A percentile compares a stretch with the other conserved stretches of the same genome.
phyloP scores from a whole-genome alignment of 2,888 invertebrate species.

The Craniophora ligustri region DNA sequence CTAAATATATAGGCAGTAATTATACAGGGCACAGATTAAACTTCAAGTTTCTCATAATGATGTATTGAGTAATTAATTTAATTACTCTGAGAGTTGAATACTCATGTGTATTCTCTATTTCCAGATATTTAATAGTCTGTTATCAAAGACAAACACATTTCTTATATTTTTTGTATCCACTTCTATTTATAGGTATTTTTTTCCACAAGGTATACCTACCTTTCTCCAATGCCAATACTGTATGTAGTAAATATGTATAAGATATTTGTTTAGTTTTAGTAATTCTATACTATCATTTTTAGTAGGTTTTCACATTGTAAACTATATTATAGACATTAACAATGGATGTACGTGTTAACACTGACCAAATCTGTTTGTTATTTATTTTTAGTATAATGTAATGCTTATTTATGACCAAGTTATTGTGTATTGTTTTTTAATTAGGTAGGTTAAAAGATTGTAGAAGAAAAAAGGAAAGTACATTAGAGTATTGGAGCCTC shows the following conservation, averaged over 20 bases:
- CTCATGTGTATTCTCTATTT: background rate
- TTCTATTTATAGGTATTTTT: background rate
- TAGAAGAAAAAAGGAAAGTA: conserved; percentile 14
- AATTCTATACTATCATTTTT: conserved; percentile 7
- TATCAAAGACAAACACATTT: background rate
- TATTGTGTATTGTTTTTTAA: conserved; percentile 8
- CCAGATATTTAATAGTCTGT: background rate
- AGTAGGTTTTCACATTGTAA: conserved; percentile 8
- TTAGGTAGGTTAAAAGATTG: background rate
- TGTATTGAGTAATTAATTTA: background rate
- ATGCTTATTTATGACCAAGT: conserved; percentile 12
- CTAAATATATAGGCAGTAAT: conserved; percentile 7
- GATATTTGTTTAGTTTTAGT: conserved; percentile 14
- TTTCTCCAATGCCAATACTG: conserved; percentile 15
- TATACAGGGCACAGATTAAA: background rate
- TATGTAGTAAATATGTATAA: conserved; percentile 3
- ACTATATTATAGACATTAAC: conserved; percentile 6
- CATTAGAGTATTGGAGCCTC: background rate
- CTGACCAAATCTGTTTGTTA: conserved; percentile 38
- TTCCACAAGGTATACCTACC: background rate
- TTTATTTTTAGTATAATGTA: conserved; percentile 19
- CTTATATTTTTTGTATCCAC: background rate
- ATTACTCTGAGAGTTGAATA: background rate
- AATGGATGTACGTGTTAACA: conserved; percentile 15
- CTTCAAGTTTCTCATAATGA: background rate